Evolutionary conservation across 1,140 invertebrate species (phyloP), one percentile per base, ranked within the genome.

Genomic region (Sitophilus oryzae): DNA sequence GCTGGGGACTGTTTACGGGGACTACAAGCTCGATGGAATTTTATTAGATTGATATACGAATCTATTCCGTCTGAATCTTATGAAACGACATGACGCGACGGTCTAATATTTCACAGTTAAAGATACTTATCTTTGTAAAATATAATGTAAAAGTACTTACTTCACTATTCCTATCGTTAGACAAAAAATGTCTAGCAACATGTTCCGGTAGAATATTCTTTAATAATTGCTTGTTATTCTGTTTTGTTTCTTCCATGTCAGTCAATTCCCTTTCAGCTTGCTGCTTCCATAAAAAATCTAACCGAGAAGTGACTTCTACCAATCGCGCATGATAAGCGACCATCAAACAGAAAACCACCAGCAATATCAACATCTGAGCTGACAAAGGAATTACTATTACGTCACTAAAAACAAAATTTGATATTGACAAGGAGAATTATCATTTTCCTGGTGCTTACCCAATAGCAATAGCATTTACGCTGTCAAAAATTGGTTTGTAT

Each of bases 171-270:
- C 82, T 74, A 71, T 89, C 78, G 72, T 83, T 76, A n/a, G 82
- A 76, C 22, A 98, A 80, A 74, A 98, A 98, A 70, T 96, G 93
- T 58, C 83, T 81, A 1, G 95, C 94, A 6, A 98, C 95, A 71
- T 97, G 94, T 71, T 93, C 89, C 0, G 96, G 96, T 15, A 99
- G 74, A 65, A 98, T 97, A 68, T 98, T 98, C 65, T 92, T 88
- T 36, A 92, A 71, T 0, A 93, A 74, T 63, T 92, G 88, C 57
- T 85, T 81, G 66, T 94, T 94, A 60, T 91, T 91, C 54, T 87
- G 81, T 38, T 88, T 77, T 3, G 89, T 89, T 62, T 92, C 89
- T 55, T 86, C 82, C 88, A 96, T 96, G 65, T 95, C 92, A n/a
- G 80, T 80, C 16, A 95, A 77, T 68, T 96, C 93, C 40, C 84